Evolutionary conservation across 2,888 invertebrate species (phyloP).

Genomic region (Eupithecia abbreviata): DNA sequence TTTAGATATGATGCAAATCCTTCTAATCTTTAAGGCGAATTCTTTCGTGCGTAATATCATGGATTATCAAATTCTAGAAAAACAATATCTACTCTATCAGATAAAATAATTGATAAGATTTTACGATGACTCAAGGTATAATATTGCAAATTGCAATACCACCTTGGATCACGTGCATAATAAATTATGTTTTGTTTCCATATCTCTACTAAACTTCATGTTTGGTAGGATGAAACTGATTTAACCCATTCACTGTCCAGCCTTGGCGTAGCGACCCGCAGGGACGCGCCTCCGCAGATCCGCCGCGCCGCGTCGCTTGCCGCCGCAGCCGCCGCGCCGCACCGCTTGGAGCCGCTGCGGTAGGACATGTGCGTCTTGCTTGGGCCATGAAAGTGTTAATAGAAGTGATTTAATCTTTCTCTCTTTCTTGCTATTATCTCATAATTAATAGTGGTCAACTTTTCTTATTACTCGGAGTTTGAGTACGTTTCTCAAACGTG

Average conservation of each 20-base stretch:
- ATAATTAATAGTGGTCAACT: no score
- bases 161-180: background rate
- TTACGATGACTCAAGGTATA: constrained; percentile 1
- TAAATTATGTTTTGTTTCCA: background rate
- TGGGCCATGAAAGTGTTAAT: background rate
- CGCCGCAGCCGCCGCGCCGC: no score
- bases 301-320: no score
- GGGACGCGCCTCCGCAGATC: no score
- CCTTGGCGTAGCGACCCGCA: no score
- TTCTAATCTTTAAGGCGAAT: background rate
- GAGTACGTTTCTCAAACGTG: no score
- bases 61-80: constrained; percentile 12
- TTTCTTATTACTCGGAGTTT: background rate
- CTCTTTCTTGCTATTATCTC: background rate
- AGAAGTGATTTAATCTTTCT: background rate
- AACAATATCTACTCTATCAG: background rate
- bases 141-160: background rate
- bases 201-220: background rate
- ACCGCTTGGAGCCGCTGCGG: no score
- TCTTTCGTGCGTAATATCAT: constrained; percentile 1
- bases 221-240: background rate
- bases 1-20: background rate
- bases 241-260: no score
- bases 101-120: background rate
- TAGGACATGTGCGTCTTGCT: no score